Conservation (phyloP, 35 echinoderm and acorn worm genomes). For the Amphiura filiformis region DNA sequence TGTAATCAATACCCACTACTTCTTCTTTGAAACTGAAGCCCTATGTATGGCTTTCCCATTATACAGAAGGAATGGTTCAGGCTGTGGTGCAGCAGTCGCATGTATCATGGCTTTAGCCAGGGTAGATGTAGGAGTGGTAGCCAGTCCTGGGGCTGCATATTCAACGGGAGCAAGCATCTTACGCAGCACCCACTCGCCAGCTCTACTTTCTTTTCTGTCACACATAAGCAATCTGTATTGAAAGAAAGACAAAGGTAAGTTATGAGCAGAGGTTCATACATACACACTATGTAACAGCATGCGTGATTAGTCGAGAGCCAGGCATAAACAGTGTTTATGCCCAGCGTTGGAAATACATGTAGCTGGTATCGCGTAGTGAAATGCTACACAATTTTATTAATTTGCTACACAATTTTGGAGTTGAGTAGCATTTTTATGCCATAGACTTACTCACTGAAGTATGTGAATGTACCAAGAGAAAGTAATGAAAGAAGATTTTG, state of each 20-base stretch:
- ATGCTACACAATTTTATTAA: not conserved
- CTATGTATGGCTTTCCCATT: not conserved
- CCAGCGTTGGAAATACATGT: not conserved
- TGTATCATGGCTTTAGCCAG: constrained; percentile 81
- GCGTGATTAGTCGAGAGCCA: too few relatives aligned
- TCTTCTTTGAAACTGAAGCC: not conserved
- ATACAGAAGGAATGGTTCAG: not conserved
- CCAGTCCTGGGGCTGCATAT: constrained; percentile 40
- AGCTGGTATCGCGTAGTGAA: not conserved
- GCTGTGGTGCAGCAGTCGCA: not conserved
- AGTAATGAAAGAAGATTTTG: too few relatives aligned
- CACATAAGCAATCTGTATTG: constrained; percentile 50
- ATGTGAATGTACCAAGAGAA: not conserved
- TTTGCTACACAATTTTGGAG: too few relatives aligned
- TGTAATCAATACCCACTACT: not conserved
- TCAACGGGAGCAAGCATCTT: constrained; percentile 47
- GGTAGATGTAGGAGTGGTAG: constrained; percentile 39
- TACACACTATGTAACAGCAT: too few relatives aligned
- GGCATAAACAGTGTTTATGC: too few relatives aligned
- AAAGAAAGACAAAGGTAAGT: constrained; percentile 2
- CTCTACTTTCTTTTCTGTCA: constrained; percentile 50
- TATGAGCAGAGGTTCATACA: not conserved
- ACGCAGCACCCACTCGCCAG: constrained; percentile 35
- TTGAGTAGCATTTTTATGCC: too few relatives aligned
- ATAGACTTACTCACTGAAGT: not conserved